phyloP scores from a whole-genome alignment of 1,140 invertebrate species.

The Penaeus japonicus region DNA sequence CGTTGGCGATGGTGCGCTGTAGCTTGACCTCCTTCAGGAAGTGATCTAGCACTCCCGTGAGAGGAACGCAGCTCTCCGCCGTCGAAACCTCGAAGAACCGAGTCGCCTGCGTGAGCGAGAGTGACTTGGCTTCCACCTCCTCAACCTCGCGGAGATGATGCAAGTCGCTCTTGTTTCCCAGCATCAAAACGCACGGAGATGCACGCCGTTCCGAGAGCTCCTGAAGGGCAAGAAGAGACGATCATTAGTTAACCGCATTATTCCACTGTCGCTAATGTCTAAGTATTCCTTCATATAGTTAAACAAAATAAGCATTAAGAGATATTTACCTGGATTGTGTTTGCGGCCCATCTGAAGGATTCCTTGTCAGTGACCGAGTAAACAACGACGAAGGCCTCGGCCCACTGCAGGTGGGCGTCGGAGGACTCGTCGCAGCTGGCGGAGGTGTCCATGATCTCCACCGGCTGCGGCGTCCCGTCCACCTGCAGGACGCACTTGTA shows the following conservation, averaged over 20 bases:
- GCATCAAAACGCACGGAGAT: conserved; percentile 29
- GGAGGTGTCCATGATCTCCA: conserved; percentile 57
- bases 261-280: not conserved
- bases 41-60: conserved; percentile 75
- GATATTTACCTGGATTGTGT: conserved; percentile 35
- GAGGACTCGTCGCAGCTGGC: conserved; percentile 40
- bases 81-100: conserved; percentile 80
- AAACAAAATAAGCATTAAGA: not conserved
- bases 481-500: conserved; percentile 53
- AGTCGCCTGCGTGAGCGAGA: conserved; percentile 73
- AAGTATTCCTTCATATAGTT: not conserved
- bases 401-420: conserved; percentile 54
- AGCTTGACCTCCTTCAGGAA: conserved; percentile 71
- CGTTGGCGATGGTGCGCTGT: conserved; percentile 41
- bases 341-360: conserved; percentile 30
- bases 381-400: conserved; percentile 57
- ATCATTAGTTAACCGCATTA: not conserved
- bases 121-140: conserved; percentile 68
- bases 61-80: conserved; percentile 76
- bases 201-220: conserved; percentile 30
- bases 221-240: conserved; percentile 18
- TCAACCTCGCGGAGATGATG: conserved; percentile 59
- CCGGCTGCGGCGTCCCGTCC: conserved; percentile 38
- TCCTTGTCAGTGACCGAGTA: conserved; percentile 54
- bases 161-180: conserved; percentile 56